Evolutionary conservation across 2,888 invertebrate genomes (phyloP), one percentile per base, ranked within the genome.

Genomic region (Temnothorax ravouxi): DNA sequence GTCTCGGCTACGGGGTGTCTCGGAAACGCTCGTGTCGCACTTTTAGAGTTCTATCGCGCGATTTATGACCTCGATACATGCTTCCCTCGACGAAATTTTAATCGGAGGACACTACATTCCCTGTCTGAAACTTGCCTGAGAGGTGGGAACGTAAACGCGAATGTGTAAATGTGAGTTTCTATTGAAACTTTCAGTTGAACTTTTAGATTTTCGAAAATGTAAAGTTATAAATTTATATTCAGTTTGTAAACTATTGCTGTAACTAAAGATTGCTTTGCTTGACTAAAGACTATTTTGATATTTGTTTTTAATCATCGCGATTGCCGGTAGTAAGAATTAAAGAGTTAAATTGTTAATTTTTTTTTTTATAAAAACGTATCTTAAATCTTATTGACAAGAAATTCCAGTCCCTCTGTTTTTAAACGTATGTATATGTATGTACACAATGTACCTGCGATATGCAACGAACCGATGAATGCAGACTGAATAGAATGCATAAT

Each of bases 1-100:
- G 44, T 18, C 76, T 38, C 41, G 25, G 67, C 64, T 66, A 76
- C 50, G 34, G 67, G 52, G 54, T 67, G 54, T 77, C 67, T n/a
- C 29, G 52, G 25, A 67, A 44, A 77, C n/a, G 41, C 25, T 72
- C 47, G 75, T 47, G n/a, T 47, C 29, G 21, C 62, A 34, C 34
- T n/a, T 50, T 47, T 21, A 15, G 29, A 50, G 15, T 38, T 75
- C 47, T 18, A 34, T 13, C 9, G 62, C 3, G 34, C 21, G 75
- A 75, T 62, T 50, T 62, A 75, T 62, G 15, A 21, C 6, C 34
- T 9, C 3, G 18, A 61, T 41, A 29, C 25, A 34, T 15, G 4
- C 15, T 29, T 44, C 41, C 44, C 18, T 25, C 25, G 3, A 38
- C 25, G 41, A 44, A 44, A 74, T 25, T 74, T 74, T 44, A 59